Conservation (phyloP, 2,797 vertebrate genomes). For the Clarias laeviceps region DNA sequence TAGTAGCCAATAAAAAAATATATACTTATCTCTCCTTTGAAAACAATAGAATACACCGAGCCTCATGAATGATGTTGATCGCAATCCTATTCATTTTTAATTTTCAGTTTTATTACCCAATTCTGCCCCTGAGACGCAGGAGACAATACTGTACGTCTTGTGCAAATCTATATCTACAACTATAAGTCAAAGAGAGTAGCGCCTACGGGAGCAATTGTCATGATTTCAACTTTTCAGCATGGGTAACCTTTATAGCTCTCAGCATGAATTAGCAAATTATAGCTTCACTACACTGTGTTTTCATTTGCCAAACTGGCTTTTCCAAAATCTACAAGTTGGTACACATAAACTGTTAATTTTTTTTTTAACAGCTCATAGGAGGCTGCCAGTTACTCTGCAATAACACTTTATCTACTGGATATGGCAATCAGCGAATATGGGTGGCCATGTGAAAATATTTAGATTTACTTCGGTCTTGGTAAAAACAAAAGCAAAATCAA, state of each 20-base stretch:
- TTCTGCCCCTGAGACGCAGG: not conserved
- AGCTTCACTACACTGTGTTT: not conserved
- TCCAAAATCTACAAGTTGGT: slow-evolving; percentile 5
- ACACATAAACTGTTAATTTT: not conserved
- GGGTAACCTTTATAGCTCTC: slow-evolving; percentile 35
- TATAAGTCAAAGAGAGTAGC: not conserved
- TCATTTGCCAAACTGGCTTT: slow-evolving; percentile 20
- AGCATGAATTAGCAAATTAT: slow-evolving; percentile 4
- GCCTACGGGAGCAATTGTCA: slow-evolving; percentile 26
- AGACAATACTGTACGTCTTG: slow-evolving; percentile 12
- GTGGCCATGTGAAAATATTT: not conserved
- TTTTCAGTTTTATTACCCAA: slow-evolving; percentile 38
- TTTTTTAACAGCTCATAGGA: not conserved
- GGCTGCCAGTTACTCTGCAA: not conserved
- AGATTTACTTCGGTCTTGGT: not conserved
- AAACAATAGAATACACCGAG: slow-evolving; percentile 18
- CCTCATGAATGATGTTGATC: slow-evolving; percentile 25
- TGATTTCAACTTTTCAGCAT: slow-evolving; percentile 32
- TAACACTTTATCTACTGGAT: slow-evolving; percentile 16
- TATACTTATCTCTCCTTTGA: slow-evolving; percentile 36
- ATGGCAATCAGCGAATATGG: slow-evolving; percentile 1
- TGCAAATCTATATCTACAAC: slow-evolving; percentile 26
- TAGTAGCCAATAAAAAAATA: slow-evolving; percentile 40
- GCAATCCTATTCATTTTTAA: slow-evolving; percentile 46
- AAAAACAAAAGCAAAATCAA: not conserved